Conservation (phyloP, 1,140 invertebrate genomes). For the Proctacanthus coquilletti region DNA sequence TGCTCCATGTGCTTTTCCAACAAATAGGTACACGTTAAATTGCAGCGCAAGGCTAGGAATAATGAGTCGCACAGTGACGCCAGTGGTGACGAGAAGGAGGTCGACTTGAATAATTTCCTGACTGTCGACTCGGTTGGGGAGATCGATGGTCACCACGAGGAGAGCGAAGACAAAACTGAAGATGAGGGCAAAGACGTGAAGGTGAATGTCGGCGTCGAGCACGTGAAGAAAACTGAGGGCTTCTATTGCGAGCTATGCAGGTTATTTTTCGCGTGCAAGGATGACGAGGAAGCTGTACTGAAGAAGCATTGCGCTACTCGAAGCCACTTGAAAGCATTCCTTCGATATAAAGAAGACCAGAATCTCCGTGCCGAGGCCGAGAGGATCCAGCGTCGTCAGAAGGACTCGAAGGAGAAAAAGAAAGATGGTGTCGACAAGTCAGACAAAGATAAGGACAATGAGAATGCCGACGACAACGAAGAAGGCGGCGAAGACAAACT, state of each 20-base stretch:
- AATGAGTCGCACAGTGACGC: slow-evolving; percentile 32
- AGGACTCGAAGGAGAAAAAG: slow-evolving; percentile 27
- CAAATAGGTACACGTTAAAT: neutral
- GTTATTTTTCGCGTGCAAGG: slow-evolving; percentile 46
- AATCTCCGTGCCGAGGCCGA: slow-evolving; percentile 49
- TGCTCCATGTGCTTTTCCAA: slow-evolving; percentile 4
- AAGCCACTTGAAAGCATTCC: slow-evolving; percentile 52
- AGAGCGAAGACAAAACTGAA: slow-evolving; percentile 37
- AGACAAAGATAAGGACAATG: slow-evolving; percentile 29
- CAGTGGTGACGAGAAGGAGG: slow-evolving; percentile 51
- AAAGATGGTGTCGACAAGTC: slow-evolving; percentile 16
- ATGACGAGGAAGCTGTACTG: slow-evolving; percentile 43
- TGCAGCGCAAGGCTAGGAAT: slow-evolving; percentile 40
- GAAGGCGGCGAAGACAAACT: slow-evolving; percentile 45
- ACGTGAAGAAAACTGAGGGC: slow-evolving; percentile 56
- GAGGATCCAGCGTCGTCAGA: slow-evolving; percentile 42
- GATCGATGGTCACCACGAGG: slow-evolving; percentile 47
- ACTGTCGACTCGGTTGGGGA: slow-evolving; percentile 71
- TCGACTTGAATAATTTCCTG: slow-evolving; percentile 68
- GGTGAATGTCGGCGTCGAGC: slow-evolving; percentile 59
- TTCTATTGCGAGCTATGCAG: slow-evolving; percentile 59
- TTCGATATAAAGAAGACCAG: slow-evolving; percentile 55
- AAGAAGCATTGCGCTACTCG: slow-evolving; percentile 53
- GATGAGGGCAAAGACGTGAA: slow-evolving; percentile 43
- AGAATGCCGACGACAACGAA: slow-evolving; percentile 25